Evolutionary conservation across 2,797 vertebrate species (phyloP).

Genomic region (Valencia hispanica): DNA sequence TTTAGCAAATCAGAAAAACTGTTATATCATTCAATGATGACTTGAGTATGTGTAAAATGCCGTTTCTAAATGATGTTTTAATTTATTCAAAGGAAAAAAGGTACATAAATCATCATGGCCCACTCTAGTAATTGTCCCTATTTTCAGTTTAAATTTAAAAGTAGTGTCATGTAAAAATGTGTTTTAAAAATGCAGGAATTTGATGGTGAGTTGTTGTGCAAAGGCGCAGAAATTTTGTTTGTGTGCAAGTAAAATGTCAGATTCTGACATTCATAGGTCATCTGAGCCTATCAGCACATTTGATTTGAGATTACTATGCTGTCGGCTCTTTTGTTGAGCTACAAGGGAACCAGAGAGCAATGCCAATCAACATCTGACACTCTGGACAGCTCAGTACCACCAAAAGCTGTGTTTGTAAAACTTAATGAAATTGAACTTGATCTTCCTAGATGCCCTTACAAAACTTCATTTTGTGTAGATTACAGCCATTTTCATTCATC

Average conservation of each 20-base stretch:
- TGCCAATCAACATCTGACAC: conserved; percentile 41
- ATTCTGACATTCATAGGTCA: conserved; percentile 81
- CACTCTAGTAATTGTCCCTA: not conserved
- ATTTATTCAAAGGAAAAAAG: too few relatives aligned
- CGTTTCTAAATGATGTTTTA: too few relatives aligned
- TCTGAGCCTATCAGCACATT: conserved; percentile 59
- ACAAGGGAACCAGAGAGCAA: conserved; percentile 9
- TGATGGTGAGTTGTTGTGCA: conserved; percentile 27
- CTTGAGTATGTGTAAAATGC: too few relatives aligned
- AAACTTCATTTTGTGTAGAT: not conserved
- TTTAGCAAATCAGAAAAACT: too few relatives aligned
- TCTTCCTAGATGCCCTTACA: not conserved
- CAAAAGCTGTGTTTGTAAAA: conserved; percentile 15
- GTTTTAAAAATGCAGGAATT: conserved; percentile 4
- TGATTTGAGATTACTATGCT: conserved; percentile 67
- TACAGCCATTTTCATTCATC: not conserved
- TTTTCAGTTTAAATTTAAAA: not conserved
- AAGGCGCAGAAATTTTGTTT: conserved; percentile 54
- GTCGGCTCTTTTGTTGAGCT: conserved; percentile 39
- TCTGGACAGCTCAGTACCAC: conserved; percentile 11
- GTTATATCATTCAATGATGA: too few relatives aligned
- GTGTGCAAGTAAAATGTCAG: conserved; percentile 72
- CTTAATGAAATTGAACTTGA: not conserved
- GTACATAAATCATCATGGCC: not conserved
- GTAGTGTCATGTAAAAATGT: not conserved